phyloP scores from a whole-genome alignment of 2,797 vertebrate genomes.

The Peromyscus attwateri region DNA sequence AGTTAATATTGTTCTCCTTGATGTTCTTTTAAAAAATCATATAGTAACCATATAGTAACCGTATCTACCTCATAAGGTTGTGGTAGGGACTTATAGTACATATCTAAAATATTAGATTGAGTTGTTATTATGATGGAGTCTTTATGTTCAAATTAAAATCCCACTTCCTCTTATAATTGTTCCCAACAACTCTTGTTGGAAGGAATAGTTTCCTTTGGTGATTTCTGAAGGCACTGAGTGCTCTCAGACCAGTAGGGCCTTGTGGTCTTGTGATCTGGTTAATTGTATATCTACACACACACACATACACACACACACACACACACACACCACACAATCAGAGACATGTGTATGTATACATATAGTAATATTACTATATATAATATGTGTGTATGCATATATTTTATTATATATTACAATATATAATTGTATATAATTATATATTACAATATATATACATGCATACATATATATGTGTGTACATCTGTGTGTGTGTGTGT shows the following conservation, averaged over 20 bases:
- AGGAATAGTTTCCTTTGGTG: neutral
- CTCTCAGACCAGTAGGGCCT: neutral
- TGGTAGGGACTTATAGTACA: neutral
- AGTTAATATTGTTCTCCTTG: neutral
- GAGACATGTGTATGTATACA: neutral
- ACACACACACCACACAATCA: no score
- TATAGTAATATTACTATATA: neutral
- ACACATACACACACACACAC: neutral
- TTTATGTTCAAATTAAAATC: slow-evolving; percentile 30
- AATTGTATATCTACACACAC: neutral
- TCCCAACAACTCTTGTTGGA: neutral
- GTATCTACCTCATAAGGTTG: neutral
- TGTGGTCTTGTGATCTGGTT: neutral
- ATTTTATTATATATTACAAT: neutral
- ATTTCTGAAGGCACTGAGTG: neutral
- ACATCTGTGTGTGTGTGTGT: neutral
- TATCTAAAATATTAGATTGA: neutral
- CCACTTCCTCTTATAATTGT: neutral
- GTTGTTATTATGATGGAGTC: neutral
- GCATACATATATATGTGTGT: neutral
- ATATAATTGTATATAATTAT: neutral
- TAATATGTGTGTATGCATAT: neutral
- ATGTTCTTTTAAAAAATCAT: neutral
- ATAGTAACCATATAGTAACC: no score
- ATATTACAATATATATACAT: neutral